Percentiles rank a stretch among this genome's conserved stretches.
These are phyloP conservation scores for Idaea dimidiata DNA, from an alignment of 2,888 invertebrate genomes.

Conservation along the genomic window DNA sequence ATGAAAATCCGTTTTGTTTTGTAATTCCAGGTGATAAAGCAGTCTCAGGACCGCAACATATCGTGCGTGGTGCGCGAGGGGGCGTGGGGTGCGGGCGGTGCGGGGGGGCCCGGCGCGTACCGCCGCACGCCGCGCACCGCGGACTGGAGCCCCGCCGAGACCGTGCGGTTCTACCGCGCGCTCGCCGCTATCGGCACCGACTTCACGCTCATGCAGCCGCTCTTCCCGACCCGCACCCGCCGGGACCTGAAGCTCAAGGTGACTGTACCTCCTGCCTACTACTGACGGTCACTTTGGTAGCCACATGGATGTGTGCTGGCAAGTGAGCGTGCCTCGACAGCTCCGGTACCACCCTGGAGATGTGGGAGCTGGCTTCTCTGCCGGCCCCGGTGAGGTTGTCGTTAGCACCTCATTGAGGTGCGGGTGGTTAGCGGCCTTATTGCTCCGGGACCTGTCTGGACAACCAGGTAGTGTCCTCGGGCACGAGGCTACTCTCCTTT, in stretches of 20 bases:
- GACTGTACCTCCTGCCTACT: slow-evolving; percentile 16
- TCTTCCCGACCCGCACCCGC: slow-evolving; percentile 90
- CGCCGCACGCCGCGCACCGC: slow-evolving; percentile 84
- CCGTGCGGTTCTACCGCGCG: slow-evolving; percentile 94
- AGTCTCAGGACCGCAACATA: slow-evolving; percentile 83
- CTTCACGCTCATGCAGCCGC: slow-evolving; percentile 92
- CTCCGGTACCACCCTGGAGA: no score
- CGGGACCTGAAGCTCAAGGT: slow-evolving; percentile 92
- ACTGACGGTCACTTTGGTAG: no score
- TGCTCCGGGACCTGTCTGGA: no score
- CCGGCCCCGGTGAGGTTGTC: no score
- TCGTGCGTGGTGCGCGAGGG: slow-evolving; percentile 82
- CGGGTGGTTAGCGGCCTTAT: no score
- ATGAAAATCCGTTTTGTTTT: no score
- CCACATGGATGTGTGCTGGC: no score
- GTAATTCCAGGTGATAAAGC: slow-evolving; percentile 82
- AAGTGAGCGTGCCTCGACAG: no score
- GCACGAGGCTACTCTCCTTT: no score
- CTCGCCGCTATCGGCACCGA: slow-evolving; percentile 95
- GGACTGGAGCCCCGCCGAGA: slow-evolving; percentile 90
- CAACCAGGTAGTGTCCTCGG: no score
- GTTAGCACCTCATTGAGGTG: no score
- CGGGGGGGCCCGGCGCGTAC: slow-evolving; percentile 81
- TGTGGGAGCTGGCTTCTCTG: no score
- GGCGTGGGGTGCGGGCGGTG: slow-evolving; percentile 80